Evolutionary conservation across 2,113 vertebrate genomes (phyloP), one percentile per base, ranked within the genome.

Genomic region (Acanthisitta chloris): DNA sequence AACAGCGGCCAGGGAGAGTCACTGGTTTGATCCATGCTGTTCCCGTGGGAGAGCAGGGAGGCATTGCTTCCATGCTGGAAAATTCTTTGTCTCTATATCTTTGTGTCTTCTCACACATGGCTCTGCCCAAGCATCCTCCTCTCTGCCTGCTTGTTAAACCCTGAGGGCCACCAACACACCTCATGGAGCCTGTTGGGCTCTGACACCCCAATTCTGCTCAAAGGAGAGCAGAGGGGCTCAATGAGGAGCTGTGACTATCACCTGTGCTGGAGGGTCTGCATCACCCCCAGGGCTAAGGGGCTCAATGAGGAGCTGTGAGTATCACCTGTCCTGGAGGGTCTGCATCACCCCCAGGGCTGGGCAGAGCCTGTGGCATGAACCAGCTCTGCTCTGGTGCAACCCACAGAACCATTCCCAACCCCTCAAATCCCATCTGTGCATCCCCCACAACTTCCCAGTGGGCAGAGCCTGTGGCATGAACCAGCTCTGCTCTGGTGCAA

Each of bases 21-120:
- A 2, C 43, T 0, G 13, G 19, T 2, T 13, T 14, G 1, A 8
- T 1, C 45, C 0, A 3, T 17, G 31, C 21, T 1, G 5, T 2
- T 12, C 54, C 88, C 5, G 0, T 1, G 45, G 34, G 17, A 29
- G 6, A 26, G 23, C 12, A 0, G 13, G 31, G 20, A 3, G 43
- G 9, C 33, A 33, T 19, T 52, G 3, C 1, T 17, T 20, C 92
- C 57, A 0, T 0, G 1, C 59, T 33, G 82, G 55, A 7, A 45
- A 5, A 10, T 7, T 16, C 55, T 19, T 9, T 0, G 1, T 2
- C 33, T 11, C 11, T 34, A 0, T 9, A 3, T 4, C 14, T 31
- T 1, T 29, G 34, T 6, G 61, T 20, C 12, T 71, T 16, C 57
- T 62, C 2, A 0, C 79, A 3, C 10, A 2, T 14, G 86, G 89